A percentile compares a stretch with the other conserved stretches of the same genome.
Evolutionary conservation across 2,888 invertebrate genomes (phyloP).

Genomic region (Alloscopus bannaensis): DNA sequence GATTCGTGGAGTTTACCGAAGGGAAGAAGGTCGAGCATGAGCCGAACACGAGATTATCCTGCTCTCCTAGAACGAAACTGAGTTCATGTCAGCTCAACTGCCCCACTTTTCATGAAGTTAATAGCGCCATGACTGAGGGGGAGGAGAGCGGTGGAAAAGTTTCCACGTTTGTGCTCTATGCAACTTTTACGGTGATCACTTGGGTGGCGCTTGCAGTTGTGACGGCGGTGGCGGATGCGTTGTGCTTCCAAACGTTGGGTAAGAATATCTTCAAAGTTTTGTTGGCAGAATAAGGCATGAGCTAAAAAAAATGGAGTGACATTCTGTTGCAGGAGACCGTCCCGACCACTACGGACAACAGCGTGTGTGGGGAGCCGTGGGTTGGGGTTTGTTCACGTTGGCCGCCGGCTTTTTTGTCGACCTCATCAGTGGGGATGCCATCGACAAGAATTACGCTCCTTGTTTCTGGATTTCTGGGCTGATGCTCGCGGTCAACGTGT

Average conservation of each 20-base stretch:
- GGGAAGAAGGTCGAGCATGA: not conserved
- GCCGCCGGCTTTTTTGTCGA: slow-evolving; percentile 88
- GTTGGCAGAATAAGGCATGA: not conserved
- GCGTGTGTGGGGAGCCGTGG: slow-evolving; percentile 90
- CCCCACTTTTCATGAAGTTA: slow-evolving; percentile 28
- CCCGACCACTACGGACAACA: slow-evolving; percentile 89
- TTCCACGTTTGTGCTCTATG: slow-evolving; percentile 84
- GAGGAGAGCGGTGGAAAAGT: slow-evolving; percentile 3
- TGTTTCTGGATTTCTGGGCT: slow-evolving; percentile 84
- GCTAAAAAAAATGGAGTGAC: not conserved
- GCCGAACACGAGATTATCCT: slow-evolving; percentile 17
- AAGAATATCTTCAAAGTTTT: slow-evolving; percentile 67
- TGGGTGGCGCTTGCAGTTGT: slow-evolving; percentile 92
- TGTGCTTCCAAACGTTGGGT: slow-evolving; percentile 91
- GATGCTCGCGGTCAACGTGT: slow-evolving; percentile 65
- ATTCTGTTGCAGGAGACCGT: slow-evolving; percentile 79
- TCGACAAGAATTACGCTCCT: slow-evolving; percentile 84
- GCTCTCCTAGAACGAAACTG: slow-evolving; percentile 12
- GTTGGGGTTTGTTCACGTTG: slow-evolving; percentile 88
- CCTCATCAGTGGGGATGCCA: slow-evolving; percentile 80
- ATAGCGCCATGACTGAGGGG: slow-evolving; percentile 25
- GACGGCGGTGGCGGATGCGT: slow-evolving; percentile 91
- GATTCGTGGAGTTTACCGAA: too few relatives aligned
- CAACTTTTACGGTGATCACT: slow-evolving; percentile 84
- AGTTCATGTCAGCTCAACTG: slow-evolving; percentile 60